Conservation (phyloP, 2,888 invertebrate species). For the Coronaproctus castanopsis region DNA sequence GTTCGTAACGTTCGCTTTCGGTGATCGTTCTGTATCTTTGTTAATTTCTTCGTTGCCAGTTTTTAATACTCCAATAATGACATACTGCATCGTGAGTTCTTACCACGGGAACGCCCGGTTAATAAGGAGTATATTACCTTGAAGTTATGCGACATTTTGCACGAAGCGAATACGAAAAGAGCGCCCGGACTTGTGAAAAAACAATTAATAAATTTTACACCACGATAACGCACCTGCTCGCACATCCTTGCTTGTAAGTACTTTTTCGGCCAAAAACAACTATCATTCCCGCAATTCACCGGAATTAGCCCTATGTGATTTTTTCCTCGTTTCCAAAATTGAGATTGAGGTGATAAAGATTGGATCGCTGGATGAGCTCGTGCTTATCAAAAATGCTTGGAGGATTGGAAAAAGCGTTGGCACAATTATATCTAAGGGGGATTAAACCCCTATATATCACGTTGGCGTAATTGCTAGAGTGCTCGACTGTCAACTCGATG, state of each 20-base stretch:
- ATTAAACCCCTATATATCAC: no score
- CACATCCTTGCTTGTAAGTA: neutral
- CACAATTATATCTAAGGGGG: no score
- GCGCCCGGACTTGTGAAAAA: neutral
- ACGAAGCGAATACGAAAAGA: neutral
- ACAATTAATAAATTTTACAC: neutral
- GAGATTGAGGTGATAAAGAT: neutral
- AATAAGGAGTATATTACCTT: neutral
- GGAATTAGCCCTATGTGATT: neutral
- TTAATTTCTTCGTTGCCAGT: no score
- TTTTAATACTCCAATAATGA: no score
- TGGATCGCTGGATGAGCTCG: neutral
- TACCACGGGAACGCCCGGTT: neutral
- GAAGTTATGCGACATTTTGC: neutral
- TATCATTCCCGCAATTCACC: neutral
- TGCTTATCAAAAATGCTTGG: neutral
- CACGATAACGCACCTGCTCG: neutral
- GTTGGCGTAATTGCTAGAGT: no score
- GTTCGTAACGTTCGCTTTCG: no score
- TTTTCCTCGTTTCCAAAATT: neutral
- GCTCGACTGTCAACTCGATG: no score
- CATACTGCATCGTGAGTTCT: neutral
- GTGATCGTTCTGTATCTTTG: no score
- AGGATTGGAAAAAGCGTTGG: neutral
- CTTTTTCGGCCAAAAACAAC: neutral